Conservation (phyloP, 2,888 invertebrate species). For the Lycophotia porphyrea region DNA sequence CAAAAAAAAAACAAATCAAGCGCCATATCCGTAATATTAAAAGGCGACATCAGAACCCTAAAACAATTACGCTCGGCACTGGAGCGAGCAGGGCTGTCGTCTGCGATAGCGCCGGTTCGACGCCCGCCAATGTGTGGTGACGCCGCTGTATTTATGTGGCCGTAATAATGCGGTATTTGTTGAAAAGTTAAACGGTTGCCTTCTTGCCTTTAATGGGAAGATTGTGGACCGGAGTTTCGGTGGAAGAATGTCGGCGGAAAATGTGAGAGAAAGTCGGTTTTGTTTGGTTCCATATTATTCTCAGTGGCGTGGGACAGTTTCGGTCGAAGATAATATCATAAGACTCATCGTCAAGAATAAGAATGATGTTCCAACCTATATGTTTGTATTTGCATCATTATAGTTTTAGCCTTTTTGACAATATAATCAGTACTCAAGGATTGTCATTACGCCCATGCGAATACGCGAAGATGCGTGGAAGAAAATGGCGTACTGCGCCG, state of each 20-base stretch:
- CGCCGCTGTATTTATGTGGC: conserved; percentile 72
- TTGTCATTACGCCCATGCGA: neutral
- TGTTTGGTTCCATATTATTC: neutral
- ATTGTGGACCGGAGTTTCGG: conserved; percentile 29
- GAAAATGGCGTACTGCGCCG: neutral
- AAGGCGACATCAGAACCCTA: conserved; percentile 44
- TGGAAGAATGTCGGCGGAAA: conserved; percentile 19
- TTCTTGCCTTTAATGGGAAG: conserved; percentile 41
- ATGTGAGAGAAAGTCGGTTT: neutral
- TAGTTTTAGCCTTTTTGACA: neutral
- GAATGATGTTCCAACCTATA: neutral
- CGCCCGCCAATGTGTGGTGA: conserved; percentile 51
- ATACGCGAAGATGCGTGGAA: neutral
- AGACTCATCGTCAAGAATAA: neutral
- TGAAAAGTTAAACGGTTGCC: conserved; percentile 49
- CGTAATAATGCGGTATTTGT: conserved; percentile 55
- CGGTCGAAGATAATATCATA: too few relatives aligned
- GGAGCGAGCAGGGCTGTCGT: conserved; percentile 72
- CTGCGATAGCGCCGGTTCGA: conserved; percentile 68
- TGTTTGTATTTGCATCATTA: neutral
- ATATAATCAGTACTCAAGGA: neutral
- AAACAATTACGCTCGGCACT: conserved; percentile 64
- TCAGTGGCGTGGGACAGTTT: neutral
- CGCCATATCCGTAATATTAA: conserved; percentile 33
- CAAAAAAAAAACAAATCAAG: conserved; percentile 38